phyloP scores from a whole-genome alignment of 2,113 vertebrate genomes.

The Scopus umbretta region DNA sequence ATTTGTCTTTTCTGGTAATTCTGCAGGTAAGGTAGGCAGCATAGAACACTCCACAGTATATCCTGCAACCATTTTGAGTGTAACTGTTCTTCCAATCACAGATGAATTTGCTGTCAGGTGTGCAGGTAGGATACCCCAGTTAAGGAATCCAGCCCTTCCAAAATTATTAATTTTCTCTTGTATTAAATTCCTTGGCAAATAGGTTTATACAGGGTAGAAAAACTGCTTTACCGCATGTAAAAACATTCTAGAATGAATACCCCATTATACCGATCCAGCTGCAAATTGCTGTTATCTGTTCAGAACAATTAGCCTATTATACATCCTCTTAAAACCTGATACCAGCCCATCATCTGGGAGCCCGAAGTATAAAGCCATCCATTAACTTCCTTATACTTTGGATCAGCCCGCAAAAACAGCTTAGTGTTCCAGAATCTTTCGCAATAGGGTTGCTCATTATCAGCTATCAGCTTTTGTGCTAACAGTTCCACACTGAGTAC shows the following conservation, averaged over 20 bases:
- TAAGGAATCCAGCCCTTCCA: background rate
- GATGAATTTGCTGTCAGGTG: background rate
- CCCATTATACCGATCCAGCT: slow-evolving; percentile 5
- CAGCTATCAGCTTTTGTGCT: slow-evolving; percentile 32
- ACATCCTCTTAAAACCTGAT: slow-evolving; percentile 10
- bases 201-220: background rate
- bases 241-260: slow-evolving; percentile 1
- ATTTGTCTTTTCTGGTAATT: background rate
- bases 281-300: slow-evolving; percentile 43
- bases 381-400: slow-evolving; percentile 7
- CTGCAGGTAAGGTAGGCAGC: background rate
- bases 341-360: slow-evolving; percentile 9
- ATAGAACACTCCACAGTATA: background rate
- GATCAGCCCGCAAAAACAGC: background rate
- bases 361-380: background rate
- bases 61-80: background rate
- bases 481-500: background rate
- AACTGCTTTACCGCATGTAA: background rate
- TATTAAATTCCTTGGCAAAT: background rate
- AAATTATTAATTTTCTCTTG: background rate
- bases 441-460: slow-evolving; percentile 35
- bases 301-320: slow-evolving; percentile 37
- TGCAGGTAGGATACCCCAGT: background rate
- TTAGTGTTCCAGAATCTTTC: slow-evolving; percentile 6
- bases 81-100: background rate